Percentiles rank a stretch among this genome's conserved stretches.
phyloP scores from a whole-genome alignment of 2,888 invertebrate genomes.

The Amitus sp. region DNA sequence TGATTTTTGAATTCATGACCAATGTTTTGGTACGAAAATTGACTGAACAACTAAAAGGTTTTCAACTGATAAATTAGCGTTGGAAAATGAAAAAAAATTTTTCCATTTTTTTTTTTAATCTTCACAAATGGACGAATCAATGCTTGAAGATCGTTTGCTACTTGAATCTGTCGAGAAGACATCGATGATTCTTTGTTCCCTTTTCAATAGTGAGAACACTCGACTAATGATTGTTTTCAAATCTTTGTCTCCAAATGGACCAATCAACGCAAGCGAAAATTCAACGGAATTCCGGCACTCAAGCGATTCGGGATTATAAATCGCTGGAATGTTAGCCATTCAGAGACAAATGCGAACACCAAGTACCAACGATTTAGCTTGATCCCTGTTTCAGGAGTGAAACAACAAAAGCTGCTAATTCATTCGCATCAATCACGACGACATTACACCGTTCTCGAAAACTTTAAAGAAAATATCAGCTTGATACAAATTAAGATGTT shows the following conservation, averaged over 20 bases:
- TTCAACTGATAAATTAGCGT: too few relatives aligned
- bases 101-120: too few relatives aligned
- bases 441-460: too few relatives aligned
- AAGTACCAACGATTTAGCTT: background rate
- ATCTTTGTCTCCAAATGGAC: background rate
- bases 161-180: too few relatives aligned
- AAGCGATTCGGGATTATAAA: background rate
- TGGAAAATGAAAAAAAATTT: too few relatives aligned
- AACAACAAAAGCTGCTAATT: background rate
- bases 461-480: constrained; percentile 6
- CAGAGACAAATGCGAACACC: background rate
- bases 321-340: background rate
- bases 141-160: too few relatives aligned
- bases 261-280: background rate
- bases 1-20: too few relatives aligned
- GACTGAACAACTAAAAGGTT: too few relatives aligned
- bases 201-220: background rate
- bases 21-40: too few relatives aligned
- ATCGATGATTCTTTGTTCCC: too few relatives aligned
- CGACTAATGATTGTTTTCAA: background rate
- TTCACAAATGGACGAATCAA: too few relatives aligned
- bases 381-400: background rate
- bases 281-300: background rate
- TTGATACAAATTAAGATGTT: constrained; percentile 23
- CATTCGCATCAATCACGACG: too few relatives aligned